Evolutionary conservation across 2,888 invertebrate species (phyloP).

Genomic region (Rhagonycha fulva): DNA sequence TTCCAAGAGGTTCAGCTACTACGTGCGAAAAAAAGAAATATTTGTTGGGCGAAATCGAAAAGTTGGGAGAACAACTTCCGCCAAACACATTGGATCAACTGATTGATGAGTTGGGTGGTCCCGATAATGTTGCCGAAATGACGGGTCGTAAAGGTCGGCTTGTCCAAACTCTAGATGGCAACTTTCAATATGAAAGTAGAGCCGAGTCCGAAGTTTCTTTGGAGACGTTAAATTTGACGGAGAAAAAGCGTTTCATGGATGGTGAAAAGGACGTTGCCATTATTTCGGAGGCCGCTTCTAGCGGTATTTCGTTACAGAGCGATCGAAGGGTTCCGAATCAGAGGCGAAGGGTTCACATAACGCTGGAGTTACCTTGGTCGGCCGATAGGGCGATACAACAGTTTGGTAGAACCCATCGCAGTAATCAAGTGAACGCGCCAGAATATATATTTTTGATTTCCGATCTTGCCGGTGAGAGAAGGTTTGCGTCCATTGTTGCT

Average conservation of each 20-base stretch:
- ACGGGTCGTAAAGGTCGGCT: slow-evolving; percentile 93
- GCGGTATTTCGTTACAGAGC: slow-evolving; percentile 95
- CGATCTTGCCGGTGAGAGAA: slow-evolving; percentile 94
- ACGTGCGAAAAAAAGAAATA: slow-evolving; percentile 94
- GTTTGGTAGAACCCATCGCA: slow-evolving; percentile 72
- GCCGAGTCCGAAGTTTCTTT: slow-evolving; percentile 94
- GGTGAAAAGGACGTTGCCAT: slow-evolving; percentile 98
- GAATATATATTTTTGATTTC: slow-evolving; percentile 99
- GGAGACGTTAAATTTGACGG: slow-evolving; percentile 94
- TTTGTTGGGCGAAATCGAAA: slow-evolving; percentile 81
- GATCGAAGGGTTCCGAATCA: slow-evolving; percentile 94
- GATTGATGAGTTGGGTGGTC: slow-evolving; percentile 97
- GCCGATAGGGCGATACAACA: slow-evolving; percentile 99
- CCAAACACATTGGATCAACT: slow-evolving; percentile 98
- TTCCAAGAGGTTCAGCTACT: slow-evolving; percentile 83
- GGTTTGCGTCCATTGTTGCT: slow-evolving; percentile 96
- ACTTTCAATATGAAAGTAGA: slow-evolving; percentile 91
- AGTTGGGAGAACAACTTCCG: slow-evolving; percentile 84
- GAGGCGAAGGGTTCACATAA: slow-evolving; percentile 94
- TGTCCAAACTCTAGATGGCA: slow-evolving; percentile 87
- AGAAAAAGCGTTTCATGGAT: slow-evolving; percentile 93
- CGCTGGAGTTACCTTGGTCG: slow-evolving; percentile 97
- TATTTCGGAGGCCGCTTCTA: slow-evolving; percentile 98
- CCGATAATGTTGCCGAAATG: slow-evolving; percentile 99
- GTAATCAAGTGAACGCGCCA: slow-evolving; percentile 91